Conservation (phyloP, 1,140 invertebrate species). For the Drosophila melanogaster region Release_6_plus_ISO1_MT NT_033777.3:26697001-26697500, state of each 20-base stretch:
- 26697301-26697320: slow-evolving; percentile 61
- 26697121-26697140: slow-evolving; percentile 12
- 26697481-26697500: not conserved
- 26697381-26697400: slow-evolving; percentile 3
- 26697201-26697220: slow-evolving; percentile 23
- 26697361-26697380: slow-evolving; percentile 11
- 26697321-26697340: slow-evolving; percentile 25
- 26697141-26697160: slow-evolving; percentile 21
- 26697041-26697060: slow-evolving; percentile 25
- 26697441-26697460: not conserved
- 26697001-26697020: slow-evolving; percentile 45
- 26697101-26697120: not conserved
- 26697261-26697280: slow-evolving; percentile 49
- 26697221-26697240: slow-evolving; percentile 61
- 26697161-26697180: not conserved
- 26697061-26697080: slow-evolving; percentile 21
- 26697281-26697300: slow-evolving; percentile 50
- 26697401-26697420: not conserved
- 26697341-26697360: slow-evolving; percentile 21
- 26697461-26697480: slow-evolving; percentile 1
- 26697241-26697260: slow-evolving; percentile 73
- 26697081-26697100: slow-evolving; percentile 9
- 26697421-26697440: not conserved
- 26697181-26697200: slow-evolving; percentile 20
- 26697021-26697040: slow-evolving; percentile 22